phyloP scores from a whole-genome alignment of 2,797 vertebrate species.

The Bovichtus variegatus region DNA sequence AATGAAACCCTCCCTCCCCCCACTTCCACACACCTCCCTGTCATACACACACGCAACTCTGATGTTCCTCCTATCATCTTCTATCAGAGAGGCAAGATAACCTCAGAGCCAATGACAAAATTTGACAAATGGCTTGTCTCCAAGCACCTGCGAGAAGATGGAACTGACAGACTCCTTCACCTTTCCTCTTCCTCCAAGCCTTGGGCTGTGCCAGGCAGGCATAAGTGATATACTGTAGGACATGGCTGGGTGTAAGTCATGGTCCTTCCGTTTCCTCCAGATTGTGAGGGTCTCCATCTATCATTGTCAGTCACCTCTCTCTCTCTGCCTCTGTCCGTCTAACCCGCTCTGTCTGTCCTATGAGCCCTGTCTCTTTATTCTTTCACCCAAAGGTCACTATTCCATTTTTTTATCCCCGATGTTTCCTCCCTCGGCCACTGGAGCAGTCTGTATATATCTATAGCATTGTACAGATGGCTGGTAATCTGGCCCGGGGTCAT shows the following conservation, averaged over 20 bases:
- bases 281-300: conserved; percentile 83
- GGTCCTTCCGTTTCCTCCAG: conserved; percentile 82
- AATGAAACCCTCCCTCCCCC: conserved; percentile 77
- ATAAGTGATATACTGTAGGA: conserved; percentile 87
- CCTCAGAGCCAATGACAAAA: conserved; percentile 88
- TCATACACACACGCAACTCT: conserved; percentile 60
- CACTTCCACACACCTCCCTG: conserved; percentile 44
- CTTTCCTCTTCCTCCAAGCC: conserved; percentile 85
- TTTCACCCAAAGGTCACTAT: conserved; percentile 82
- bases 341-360: conserved; percentile 59
- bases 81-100: conserved; percentile 85
- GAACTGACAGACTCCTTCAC: conserved; percentile 88
- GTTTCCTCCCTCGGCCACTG: conserved; percentile 58
- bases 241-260: conserved; percentile 82
- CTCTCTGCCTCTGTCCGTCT: conserved; percentile 64
- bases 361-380: conserved; percentile 71
- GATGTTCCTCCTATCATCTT: conserved; percentile 84
- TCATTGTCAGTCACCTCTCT: conserved; percentile 82
- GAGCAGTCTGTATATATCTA: conserved; percentile 72
- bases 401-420: conserved; percentile 64
- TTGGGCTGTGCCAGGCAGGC: conserved; percentile 79
- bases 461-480: conserved; percentile 80
- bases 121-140: conserved; percentile 89
- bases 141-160: conserved; percentile 84
- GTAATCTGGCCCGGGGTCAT: conserved; percentile 81